Evolutionary conservation across 2,888 invertebrate species (phyloP), one percentile per base, ranked within the genome.

Genomic region (Acanthopleura granulata): DNA sequence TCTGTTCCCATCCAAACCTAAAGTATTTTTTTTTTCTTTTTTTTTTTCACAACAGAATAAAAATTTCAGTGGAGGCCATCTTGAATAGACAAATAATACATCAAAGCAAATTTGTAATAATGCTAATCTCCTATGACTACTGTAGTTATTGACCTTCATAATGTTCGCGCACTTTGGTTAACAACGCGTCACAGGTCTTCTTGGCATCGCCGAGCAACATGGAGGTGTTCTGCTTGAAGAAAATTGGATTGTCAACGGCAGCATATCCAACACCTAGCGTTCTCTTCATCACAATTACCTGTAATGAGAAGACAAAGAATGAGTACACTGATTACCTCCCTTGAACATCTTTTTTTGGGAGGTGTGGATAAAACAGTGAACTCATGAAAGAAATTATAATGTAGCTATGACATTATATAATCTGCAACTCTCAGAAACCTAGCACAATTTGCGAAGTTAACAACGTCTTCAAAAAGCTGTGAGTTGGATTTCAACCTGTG

Each of bases 201-300:
- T 97, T 97, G 73, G 96, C 96, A 89, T 97, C 96, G 61, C 96
- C 96, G 30, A 97, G 92, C 88, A 97, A 92, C 97, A 97, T 93
- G 80, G 89, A 86, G 0, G 96, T 95, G 92, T 97, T 96, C 25
- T 94, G 93, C 89, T 96, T 96, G 92, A 96, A 97, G 92, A 97
- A 97, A 81, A 97, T 94, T 11, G 96, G 96, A 91, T 97, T 97
- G 91, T 97, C 97, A 0, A 97, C 96, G 0, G 96, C 96, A 0
- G 96, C 96, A 90, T 97, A 97, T 0, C 97, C 93, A 0, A 96
- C 96, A 73, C 96, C 96, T 86, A 96, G 93, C 0, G 96, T 95
- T 83, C 97, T 92, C 92, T 97, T 97, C 95, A 97, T 96, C 14
- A 97, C 95, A 71, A 97, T 94, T 70, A 96, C 95, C 95, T 95